Conservation (phyloP, 2,113 vertebrate species). For the Oncorhynchus keta region DNA sequence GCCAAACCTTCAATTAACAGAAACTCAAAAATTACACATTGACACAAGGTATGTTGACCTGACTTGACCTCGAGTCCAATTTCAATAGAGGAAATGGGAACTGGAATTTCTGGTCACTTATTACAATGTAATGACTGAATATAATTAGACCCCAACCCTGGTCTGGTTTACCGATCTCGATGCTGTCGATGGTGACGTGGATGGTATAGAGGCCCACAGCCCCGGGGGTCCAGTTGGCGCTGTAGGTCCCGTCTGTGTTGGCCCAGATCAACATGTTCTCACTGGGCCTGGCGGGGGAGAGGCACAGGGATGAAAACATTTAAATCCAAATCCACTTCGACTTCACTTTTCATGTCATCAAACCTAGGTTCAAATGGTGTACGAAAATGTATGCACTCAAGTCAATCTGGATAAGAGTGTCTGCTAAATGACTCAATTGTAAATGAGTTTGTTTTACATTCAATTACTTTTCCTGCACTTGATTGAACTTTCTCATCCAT, state of each 20-base stretch:
- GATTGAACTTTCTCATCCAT: conserved; percentile 8
- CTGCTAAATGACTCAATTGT: not conserved
- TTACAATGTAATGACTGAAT: not conserved
- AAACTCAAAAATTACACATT: too few relatives aligned
- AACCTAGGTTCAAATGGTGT: too few relatives aligned
- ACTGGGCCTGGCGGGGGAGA: conserved; percentile 82
- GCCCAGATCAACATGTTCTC: conserved; percentile 99
- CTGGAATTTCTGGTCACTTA: not conserved
- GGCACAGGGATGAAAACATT: not conserved
- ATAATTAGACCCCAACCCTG: not conserved
- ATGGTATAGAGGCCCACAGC: conserved; percentile 97
- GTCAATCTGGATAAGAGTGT: too few relatives aligned
- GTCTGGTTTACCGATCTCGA: conserved; percentile 88
- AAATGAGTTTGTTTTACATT: too few relatives aligned
- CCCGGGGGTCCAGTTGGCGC: conserved; percentile 98
- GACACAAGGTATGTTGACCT: conserved; percentile 8
- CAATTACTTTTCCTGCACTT: too few relatives aligned
- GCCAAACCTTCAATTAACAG: too few relatives aligned
- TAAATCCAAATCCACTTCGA: not conserved
- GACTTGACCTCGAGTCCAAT: too few relatives aligned
- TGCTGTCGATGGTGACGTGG: conserved; percentile 97
- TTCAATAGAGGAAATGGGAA: not conserved
- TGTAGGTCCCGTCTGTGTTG: conserved; percentile 98
- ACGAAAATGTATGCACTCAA: too few relatives aligned
- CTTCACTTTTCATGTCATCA: not conserved